Evolutionary conservation across 2,888 invertebrate species (phyloP).

Genomic region (Idaea biselata): DNA sequence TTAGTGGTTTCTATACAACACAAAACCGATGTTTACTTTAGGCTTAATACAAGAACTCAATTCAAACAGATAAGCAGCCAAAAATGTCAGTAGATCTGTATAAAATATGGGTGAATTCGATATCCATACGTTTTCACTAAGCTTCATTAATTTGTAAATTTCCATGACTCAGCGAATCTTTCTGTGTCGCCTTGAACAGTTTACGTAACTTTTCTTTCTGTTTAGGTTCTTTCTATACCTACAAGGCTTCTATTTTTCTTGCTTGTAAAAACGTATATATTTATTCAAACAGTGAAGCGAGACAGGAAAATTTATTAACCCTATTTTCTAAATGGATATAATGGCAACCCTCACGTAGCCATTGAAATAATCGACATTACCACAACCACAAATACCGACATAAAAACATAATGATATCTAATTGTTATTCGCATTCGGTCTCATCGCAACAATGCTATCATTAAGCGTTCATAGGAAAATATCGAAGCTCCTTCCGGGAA

Average conservation of each 20-base stretch:
- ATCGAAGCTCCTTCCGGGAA: slow-evolving; percentile 23
- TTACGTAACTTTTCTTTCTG: not conserved
- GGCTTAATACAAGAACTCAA: not conserved
- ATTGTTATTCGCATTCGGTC: not conserved
- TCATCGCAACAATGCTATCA: slow-evolving; percentile 18
- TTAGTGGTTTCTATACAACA: slow-evolving; percentile 6
- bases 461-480: slow-evolving; percentile 27
- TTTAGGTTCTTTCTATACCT: not conserved
- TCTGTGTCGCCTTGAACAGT: not conserved
- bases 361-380: not conserved
- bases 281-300: not conserved
- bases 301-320: not conserved
- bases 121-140: not conserved
- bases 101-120: too few species aligned
- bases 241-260: not conserved
- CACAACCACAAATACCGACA: slow-evolving; percentile 1
- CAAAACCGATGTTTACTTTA: not conserved
- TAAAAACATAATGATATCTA: slow-evolving; percentile 1
- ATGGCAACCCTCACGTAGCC: not conserved
- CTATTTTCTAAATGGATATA: not conserved
- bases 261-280: not conserved
- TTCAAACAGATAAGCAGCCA: not conserved
- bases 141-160: not conserved
- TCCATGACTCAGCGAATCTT: not conserved
- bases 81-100: too few species aligned